Percentiles rank a stretch among this genome's conserved stretches.
These are phyloP conservation scores for Trididemnum clinides DNA, from an alignment of 23 tunicate species.

Conservation along the genomic window DNA sequence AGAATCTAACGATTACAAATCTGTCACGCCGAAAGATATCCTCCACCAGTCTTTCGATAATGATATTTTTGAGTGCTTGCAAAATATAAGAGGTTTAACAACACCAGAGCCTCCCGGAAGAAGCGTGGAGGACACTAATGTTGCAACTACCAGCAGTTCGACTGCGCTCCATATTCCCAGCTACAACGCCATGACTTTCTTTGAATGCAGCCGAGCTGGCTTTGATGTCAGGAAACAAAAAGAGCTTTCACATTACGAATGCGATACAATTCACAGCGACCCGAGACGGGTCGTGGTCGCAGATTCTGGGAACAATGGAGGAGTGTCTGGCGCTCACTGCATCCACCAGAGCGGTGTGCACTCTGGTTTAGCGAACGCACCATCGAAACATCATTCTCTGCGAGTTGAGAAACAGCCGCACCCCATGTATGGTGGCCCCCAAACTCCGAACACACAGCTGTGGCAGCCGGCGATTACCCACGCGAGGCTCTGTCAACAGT, in stretches of 20 bases:
- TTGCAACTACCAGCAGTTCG: neutral
- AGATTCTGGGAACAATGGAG: neutral
- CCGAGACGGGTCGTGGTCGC: neutral
- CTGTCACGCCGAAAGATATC: slow-evolving; percentile 28
- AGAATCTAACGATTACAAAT: neutral
- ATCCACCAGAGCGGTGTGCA: neutral
- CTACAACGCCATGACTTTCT: neutral
- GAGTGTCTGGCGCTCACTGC: neutral
- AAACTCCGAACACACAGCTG: neutral
- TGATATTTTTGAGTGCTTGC: slow-evolving; percentile 45
- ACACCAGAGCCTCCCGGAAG: slow-evolving; percentile 35
- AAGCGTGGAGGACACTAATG: neutral
- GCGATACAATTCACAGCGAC: too few species aligned
- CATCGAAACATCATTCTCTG: neutral
- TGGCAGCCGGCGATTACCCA: slow-evolving; percentile 45
- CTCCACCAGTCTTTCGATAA: slow-evolving; percentile 37
- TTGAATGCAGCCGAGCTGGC: neutral
- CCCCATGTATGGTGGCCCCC: neutral
- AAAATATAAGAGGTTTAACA: neutral
- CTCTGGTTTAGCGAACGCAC: neutral
- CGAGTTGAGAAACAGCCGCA: neutral
- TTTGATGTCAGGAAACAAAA: neutral
- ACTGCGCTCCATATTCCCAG: neutral
- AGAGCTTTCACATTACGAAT: too few species aligned
- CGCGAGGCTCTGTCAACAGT: too few species aligned